Evolutionary conservation across 2,888 invertebrate species (phyloP), one percentile per base, ranked within the genome.

Genomic region (Apotomis turbidana): DNA sequence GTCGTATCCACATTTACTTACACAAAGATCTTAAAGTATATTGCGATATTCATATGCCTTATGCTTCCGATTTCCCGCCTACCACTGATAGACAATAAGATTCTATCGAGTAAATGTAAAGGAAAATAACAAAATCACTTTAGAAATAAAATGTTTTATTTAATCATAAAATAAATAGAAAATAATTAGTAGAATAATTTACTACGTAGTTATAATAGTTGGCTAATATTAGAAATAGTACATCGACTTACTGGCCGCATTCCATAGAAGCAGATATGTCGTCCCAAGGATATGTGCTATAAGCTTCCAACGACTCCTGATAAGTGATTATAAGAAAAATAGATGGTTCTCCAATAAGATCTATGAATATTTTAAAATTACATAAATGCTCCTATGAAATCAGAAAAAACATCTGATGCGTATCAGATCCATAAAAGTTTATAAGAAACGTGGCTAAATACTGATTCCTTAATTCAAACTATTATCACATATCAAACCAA

Each of bases 191-290:
- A 74, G 68, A 73, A 67, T 74, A 78, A 79, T 81, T 80, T 80
- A 79, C 79, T 80, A 78, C 73, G 79, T 79, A 80, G 70, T 79
- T 79, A 80, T 74, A 71, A 68, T 71, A 68, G 68, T 64, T 69
- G 67, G 69, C 68, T 62, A 71, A 62, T 57, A 79, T 75, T 77
- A 73, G 41, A 66, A 59, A 62, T 76, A 80, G 78, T 68, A 80
- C 79, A 79, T 80, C 77, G 78, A 68, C 61, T 72, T 51, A 68
- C 54, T 63, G 72, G 72, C 68, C 78, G 77, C 80, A 80, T 85
- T 86, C 81, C 90, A 90, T 90, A 91, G 90, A 90, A 91, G 91
- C 91, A 91, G 90, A 91, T 90, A 90, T 90, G 90, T 80, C 78
- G 78, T 78, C 74, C 66, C 74, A 71, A 63, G 78, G 84, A 87